Evolutionary conservation across 2,888 invertebrate genomes (phyloP), one percentile per base, ranked within the genome.

Genomic region (Hoplodrina ambigua): DNA sequence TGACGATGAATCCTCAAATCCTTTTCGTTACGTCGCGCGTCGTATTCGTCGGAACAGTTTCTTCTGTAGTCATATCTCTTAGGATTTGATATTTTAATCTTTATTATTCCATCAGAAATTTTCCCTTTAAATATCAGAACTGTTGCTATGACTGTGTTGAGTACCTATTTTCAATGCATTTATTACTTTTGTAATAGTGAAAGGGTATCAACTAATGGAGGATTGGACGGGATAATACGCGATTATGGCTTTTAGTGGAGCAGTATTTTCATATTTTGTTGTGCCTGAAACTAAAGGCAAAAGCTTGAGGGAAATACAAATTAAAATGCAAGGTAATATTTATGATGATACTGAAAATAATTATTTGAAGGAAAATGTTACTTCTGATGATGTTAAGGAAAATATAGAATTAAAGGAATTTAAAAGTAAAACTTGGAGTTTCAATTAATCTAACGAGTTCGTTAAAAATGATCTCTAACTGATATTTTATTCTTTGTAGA

Each of bases 231-330:
- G 96, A 0, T 87, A 96, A 57, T 94, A 94, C 65, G 93, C 96
- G 0, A 71, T 84, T 0, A 91, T 95, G 30, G 93, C 96, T 3
- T 87, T 96, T n/a, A 69, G 90, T 20, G 96, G 96, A 0, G 92
- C 95, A 1, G 60, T 94, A 11, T 96, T 96, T 75, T 94, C 96
- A 5, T 85, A 90, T 25, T 86, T 94, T n/a, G 70, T 92, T 62
- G 95, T 97, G 0, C 97, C 96, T 2, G 97, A 97, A 88, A 96
- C 96, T 0, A 96, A 94, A 81, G 96, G 96, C 0, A 96, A 96
- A 78, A 96, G 96, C 53, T 91, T 97, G 53, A 85, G 93, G 20
- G 96, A 84, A 37, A 81, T 84, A 56, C 84, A 84, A 50, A 79
- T 83, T 33, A 90, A 96, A 60, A 81, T 97, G 3, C 95, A 96